These are phyloP conservation scores for Heliconius cydno DNA, from an alignment of 2,888 invertebrate genomes.

Conservation along the genomic window DNA sequence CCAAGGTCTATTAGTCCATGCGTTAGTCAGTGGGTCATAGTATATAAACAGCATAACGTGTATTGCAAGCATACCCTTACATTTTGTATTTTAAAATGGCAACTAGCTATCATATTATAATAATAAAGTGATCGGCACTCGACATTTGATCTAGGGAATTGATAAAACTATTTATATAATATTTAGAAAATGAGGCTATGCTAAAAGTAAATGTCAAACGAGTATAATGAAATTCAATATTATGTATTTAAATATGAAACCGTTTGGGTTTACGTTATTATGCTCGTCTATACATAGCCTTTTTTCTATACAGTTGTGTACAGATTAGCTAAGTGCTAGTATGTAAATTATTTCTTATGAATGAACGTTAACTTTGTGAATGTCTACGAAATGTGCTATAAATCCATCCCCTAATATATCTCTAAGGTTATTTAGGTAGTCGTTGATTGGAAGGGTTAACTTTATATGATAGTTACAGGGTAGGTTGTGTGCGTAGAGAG, in stretches of 20 bases:
- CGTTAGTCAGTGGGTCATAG: neutral
- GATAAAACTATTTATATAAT: conserved; percentile 28
- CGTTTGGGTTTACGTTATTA: neutral
- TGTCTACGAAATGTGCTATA: conserved; percentile 60
- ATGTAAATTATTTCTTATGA: conserved; percentile 29
- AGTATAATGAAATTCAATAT: neutral
- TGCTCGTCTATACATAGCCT: neutral
- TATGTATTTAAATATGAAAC: neutral
- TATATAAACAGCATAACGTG: neutral
- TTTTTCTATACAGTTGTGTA: conserved; percentile 31
- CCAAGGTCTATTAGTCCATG: neutral
- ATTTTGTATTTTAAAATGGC: conserved; percentile 29
- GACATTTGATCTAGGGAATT: conserved; percentile 35
- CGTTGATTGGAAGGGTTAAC: conserved; percentile 51
- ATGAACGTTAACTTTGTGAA: conserved; percentile 41
- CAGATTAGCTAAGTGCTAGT: conserved; percentile 29
- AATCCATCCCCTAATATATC: conserved; percentile 58
- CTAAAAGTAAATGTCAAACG: neutral
- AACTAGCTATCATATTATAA: conserved; percentile 12
- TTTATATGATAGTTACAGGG: conserved; percentile 69
- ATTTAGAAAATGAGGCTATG: conserved; percentile 18
- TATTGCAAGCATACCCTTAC: conserved; percentile 18
- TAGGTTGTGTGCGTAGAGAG: conserved; percentile 70
- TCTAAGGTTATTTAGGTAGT: conserved; percentile 37
- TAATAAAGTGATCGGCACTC: conserved; percentile 23